Evolutionary conservation across 2,797 vertebrate species (phyloP).

Genomic region (Gallirallus australis): DNA sequence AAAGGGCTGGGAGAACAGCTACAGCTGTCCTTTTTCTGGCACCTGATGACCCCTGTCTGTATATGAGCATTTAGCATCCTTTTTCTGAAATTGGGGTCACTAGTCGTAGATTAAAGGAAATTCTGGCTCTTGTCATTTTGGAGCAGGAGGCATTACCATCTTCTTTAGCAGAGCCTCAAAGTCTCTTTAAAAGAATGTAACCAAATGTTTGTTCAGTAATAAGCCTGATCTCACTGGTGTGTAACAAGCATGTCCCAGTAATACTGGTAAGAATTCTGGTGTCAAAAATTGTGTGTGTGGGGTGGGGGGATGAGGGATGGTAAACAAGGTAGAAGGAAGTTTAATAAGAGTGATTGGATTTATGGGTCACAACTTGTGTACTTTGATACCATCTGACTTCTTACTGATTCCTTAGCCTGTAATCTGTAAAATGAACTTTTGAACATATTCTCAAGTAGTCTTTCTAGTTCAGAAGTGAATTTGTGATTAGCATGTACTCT

Average conservation of each 20-base stretch:
- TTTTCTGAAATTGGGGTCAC: not conserved
- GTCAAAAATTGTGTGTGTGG: fast-evolving
- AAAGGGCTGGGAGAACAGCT: not conserved
- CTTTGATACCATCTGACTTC: not conserved
- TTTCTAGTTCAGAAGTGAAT: not conserved
- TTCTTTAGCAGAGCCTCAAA: not conserved
- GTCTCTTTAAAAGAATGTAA: not conserved
- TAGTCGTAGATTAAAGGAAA: not conserved
- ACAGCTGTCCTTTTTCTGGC: not conserved
- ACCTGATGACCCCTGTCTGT: not conserved
- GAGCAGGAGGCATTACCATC: not conserved
- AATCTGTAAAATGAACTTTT: not conserved
- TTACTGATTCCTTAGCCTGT: not conserved
- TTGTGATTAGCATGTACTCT: not conserved
- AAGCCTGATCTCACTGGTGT: not conserved
- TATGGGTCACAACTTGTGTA: not conserved
- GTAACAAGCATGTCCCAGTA: not conserved
- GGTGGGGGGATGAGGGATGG: no score
- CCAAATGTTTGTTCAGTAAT: not conserved
- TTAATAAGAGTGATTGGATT: not conserved
- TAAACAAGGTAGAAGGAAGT: not conserved
- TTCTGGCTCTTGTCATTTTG: not conserved
- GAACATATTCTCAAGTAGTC: not conserved
- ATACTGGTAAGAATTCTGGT: not conserved
- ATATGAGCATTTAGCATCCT: not conserved